Base-by-base conservation (phyloP, 2,888 invertebrate genomes). In the Eupithecia vulgata region DNA sequence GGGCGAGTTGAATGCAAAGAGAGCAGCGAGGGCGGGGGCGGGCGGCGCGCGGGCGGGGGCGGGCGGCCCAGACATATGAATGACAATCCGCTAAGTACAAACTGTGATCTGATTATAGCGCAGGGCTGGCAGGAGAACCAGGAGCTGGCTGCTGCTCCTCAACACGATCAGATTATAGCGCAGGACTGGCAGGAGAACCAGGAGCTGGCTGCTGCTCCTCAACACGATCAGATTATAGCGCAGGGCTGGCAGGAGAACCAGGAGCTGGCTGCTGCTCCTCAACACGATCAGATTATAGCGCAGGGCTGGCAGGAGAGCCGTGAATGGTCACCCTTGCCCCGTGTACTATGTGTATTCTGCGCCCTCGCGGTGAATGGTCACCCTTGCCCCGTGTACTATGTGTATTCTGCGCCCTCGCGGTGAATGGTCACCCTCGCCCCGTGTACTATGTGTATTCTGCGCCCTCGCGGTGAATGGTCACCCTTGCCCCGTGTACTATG, bases 61-160 rank as follows among this genome's bases (percentile, higher is more conserved):
- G 40, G 70, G 45, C 25, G 40, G 70, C 62, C 25, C 15, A 21
- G 40, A 25, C 67, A 30, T 30, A 40, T 40, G 15, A 66, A 65
- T 45, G 72, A n/a, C 68, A 61, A 72, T 72, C 68, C 68, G 68
- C 68, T 68, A 42, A 72, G 65, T 59, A 59, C 68, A 66, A 69
- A 66, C 59, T 57, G 69, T 37, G 65, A 59, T 69, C 45, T 59
- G 72, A 72, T 69, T 68, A 59, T 59, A 45, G 37, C 15, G 10
- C 21, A 72, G 59, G 72, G 72, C 57, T 65, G 72, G 1, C 64
- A 45, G 45, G 45, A 45, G 45, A 6, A 17, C 42, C 42, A 2
- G 42, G 6, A 6, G 6, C 42, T 5, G 15, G 3, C 17, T 3
- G 45, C 3, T 1, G 45, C 7, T 45, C 45, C 17, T 17, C 45